A percentile compares a stretch with the other conserved stretches of the same genome.
phyloP scores from a whole-genome alignment of 2,888 invertebrate genomes.

The Graphium colonna region DNA sequence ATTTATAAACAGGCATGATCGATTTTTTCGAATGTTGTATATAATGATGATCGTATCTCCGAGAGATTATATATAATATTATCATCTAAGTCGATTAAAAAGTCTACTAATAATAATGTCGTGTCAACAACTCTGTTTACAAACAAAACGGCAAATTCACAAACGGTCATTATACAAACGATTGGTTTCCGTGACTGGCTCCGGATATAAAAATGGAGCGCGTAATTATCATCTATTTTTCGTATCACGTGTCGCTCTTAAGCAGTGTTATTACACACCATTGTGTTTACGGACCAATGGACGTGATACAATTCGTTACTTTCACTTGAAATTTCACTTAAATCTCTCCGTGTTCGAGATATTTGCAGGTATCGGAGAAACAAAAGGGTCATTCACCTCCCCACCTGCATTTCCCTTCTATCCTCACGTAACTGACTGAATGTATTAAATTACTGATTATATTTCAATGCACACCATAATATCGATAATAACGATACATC shows the following conservation, averaged over 20 bases:
- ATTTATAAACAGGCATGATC: too few species aligned
- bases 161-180: constrained; percentile 3
- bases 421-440: neutral
- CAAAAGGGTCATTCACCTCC: constrained; percentile 20
- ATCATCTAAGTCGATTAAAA: too few species aligned
- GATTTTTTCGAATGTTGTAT: too few species aligned
- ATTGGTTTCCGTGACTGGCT: constrained; percentile 15
- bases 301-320: constrained; percentile 34
- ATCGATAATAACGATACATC: neutral
- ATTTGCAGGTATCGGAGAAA: constrained; percentile 21
- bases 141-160: too few species aligned
- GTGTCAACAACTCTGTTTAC: neutral
- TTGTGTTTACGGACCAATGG: constrained; percentile 47
- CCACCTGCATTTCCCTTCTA: constrained; percentile 4
- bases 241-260: constrained; percentile 27
- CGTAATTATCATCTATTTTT: constrained; percentile 28
- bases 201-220: constrained; percentile 26
- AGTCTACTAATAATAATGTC: neutral
- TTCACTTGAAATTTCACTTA: constrained; percentile 47
- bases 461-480: too few species aligned
- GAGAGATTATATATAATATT: too few species aligned
- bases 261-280: constrained; percentile 30
- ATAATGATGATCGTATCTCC: too few species aligned
- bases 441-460: neutral
- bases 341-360: constrained; percentile 28